These are phyloP conservation scores for Yponomeuta plumbellus DNA, from an alignment of 2,888 invertebrate genomes.

Conservation along the genomic window DNA sequence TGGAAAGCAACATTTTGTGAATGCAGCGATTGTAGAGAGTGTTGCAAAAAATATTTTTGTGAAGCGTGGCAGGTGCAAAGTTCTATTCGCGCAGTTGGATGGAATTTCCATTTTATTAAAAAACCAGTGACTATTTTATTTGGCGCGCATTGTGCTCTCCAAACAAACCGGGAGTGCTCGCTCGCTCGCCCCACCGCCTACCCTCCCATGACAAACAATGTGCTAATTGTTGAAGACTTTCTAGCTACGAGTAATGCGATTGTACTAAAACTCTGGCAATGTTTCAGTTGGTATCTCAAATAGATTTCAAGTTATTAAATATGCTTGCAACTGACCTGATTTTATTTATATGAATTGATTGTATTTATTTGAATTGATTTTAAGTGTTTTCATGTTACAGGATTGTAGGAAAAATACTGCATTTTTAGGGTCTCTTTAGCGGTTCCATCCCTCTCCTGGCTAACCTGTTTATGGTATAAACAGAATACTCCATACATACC, in stretches of 20 bases:
- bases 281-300: no score
- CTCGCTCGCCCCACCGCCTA: no score
- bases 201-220: constrained; percentile 8
- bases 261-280: not conserved
- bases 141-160: constrained; percentile 8
- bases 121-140: constrained; percentile 8
- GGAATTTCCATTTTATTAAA: constrained; percentile 12
- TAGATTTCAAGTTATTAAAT: no score
- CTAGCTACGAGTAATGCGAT: not conserved
- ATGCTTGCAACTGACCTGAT: no score
- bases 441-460: no score
- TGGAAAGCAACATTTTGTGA: not conserved
- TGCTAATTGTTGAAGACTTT: constrained; percentile 14
- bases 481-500: no score
- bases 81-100: not conserved
- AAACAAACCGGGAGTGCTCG: not conserved
- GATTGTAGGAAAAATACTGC: no score
- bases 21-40: not conserved
- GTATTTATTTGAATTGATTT: no score
- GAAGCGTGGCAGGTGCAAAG: constrained; percentile 1
- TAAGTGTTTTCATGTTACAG: no score
- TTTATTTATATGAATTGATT: no score
- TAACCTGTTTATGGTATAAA: no score
- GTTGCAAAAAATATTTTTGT: not conserved
- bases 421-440: no score